phyloP scores from a whole-genome alignment of 2,113 vertebrate genomes.

The Edolisoma coerulescens region DNA sequence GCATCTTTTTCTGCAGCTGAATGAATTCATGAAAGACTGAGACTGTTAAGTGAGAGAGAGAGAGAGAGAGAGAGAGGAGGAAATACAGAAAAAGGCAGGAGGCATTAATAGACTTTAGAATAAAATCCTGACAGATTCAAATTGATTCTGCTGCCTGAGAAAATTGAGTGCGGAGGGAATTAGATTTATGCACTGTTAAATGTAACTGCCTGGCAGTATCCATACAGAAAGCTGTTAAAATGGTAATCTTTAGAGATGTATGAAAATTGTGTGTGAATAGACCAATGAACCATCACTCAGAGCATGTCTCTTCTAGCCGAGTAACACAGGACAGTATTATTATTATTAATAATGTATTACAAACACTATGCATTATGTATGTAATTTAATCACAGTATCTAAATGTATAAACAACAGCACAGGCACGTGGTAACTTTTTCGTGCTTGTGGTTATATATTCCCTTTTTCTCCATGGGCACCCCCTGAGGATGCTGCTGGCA shows the following conservation, averaged over 20 bases:
- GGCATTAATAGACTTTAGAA: conserved; percentile 67
- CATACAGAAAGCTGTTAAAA: conserved; percentile 66
- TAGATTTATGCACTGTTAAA: conserved; percentile 71
- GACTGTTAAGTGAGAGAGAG: conserved; percentile 54
- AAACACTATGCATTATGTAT: conserved; percentile 47
- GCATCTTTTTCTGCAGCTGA: conserved; percentile 41
- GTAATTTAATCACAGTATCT: conserved; percentile 56
- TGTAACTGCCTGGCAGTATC: conserved; percentile 63
- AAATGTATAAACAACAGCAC: conserved; percentile 15
- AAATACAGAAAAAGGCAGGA: conserved; percentile 1
- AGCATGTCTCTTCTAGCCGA: conserved; percentile 15
- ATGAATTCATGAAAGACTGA: conserved; percentile 38
- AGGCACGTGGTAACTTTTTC: not conserved
- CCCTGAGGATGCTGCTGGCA: not conserved
- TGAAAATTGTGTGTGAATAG: conserved; percentile 65
- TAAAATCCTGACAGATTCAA: conserved; percentile 72
- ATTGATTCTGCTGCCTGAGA: conserved; percentile 72
- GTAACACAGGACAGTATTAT: conserved; percentile 3
- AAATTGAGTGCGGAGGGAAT: conserved; percentile 68
- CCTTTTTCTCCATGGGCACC: not conserved
- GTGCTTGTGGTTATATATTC: not conserved
- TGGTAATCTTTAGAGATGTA: conserved; percentile 68
- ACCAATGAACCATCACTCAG: conserved; percentile 39
- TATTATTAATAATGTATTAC: conserved; percentile 48
- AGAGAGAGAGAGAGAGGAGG: not conserved